Conservation (phyloP, 2,797 vertebrate species). For the Sebastes oblongus region DNA sequence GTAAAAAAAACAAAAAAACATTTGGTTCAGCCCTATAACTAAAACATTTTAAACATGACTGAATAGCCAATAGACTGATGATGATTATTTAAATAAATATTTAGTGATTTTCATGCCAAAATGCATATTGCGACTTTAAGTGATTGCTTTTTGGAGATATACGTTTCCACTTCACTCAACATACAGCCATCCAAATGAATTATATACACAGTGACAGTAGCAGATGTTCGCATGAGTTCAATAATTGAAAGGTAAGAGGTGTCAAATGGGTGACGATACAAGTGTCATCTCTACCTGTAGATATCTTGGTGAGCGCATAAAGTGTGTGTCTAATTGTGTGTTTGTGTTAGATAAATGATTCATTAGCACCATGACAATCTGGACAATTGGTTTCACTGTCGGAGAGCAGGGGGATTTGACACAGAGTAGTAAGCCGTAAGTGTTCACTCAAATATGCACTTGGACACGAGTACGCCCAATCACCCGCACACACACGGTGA, state of each 20-base stretch:
- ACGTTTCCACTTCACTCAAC: background rate
- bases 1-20: too few relatives aligned
- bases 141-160: background rate
- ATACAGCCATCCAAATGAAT: background rate
- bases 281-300: slow-evolving; percentile 15
- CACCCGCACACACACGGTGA: background rate
- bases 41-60: background rate
- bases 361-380: slow-evolving; percentile 47
- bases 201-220: background rate
- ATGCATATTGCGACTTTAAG: background rate
- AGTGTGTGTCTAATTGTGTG: background rate
- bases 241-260: slow-evolving; percentile 41
- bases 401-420: slow-evolving; percentile 22
- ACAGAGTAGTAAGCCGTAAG: background rate
- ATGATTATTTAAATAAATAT: background rate
- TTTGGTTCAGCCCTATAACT: background rate
- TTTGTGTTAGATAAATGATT: slow-evolving; percentile 35
- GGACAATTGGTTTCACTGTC: slow-evolving; percentile 30
- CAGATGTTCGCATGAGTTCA: slow-evolving; percentile 26
- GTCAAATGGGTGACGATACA: slow-evolving; percentile 10
- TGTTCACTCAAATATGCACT: background rate
- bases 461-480: background rate
- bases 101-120: background rate
- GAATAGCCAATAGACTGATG: background rate
- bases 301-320: slow-evolving; percentile 21